Conservation (phyloP, 2,797 vertebrate genomes). For the Loriculus beryllinus region DNA sequence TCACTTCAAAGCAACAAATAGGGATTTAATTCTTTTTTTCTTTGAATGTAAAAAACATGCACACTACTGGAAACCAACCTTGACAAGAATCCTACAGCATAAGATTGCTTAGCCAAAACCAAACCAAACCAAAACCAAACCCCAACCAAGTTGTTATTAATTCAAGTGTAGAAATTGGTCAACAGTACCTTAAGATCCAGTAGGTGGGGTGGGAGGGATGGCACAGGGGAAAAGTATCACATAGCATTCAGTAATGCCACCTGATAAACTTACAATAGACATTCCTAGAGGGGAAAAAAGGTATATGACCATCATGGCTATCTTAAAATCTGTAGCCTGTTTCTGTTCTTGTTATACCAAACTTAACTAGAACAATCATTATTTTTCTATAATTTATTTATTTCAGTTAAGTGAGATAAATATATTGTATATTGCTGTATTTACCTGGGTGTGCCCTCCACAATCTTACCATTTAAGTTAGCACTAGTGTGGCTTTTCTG, state of each 20-base stretch:
- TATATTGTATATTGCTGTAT: background rate
- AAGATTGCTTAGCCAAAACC: background rate
- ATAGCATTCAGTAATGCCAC: background rate
- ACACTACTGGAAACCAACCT: background rate
- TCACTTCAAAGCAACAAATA: background rate
- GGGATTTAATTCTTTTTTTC: background rate
- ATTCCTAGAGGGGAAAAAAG: background rate
- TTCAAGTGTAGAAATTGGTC: background rate
- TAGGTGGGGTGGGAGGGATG: background rate
- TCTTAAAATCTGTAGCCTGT: background rate
- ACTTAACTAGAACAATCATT: background rate
- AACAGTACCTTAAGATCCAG: background rate
- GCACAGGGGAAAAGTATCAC: background rate
- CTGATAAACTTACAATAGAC: background rate
- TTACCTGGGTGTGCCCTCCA: background rate
- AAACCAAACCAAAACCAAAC: accelerated
- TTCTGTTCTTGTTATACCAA: background rate
- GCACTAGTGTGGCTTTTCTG: background rate
- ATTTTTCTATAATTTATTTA: background rate
- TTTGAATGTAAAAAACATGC: background rate
- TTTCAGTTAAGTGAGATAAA: background rate
- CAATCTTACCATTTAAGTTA: background rate
- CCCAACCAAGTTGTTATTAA: background rate
- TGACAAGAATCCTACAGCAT: background rate
- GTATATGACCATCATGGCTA: background rate